Evolutionary conservation across 2,113 vertebrate genomes (phyloP), one percentile per base, ranked within the genome.

Genomic region (Lasiurus borealis): DNA sequence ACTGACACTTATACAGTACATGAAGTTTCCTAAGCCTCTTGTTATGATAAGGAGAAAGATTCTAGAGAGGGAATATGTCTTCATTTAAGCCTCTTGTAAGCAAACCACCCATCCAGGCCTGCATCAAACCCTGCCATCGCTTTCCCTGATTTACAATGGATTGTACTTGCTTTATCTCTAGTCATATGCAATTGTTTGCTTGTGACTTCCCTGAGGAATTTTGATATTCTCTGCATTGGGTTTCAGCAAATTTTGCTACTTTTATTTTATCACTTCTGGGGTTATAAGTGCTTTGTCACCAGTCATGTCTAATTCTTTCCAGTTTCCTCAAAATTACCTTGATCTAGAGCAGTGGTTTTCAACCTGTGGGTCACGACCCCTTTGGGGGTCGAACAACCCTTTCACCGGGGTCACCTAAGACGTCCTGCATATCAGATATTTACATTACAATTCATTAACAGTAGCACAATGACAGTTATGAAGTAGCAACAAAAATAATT

Each of bases 211-310:
- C 54, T 27, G 1, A 85, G 19, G 13, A 94, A 8, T 11, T 50
- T 52, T n/a, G 31, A 46, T 48, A 36, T 52, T 68, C 48, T 83
- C 69, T 71, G 15, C 3, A 13, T 73, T 73, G 18, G 11, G 27
- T 91, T 59, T 80, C 84, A 34, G 29, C 14, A 82, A 86, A 34
- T 29, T 48, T 78, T 48, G 14, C 73, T 84, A 64, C 31, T 76
- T 92, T n/a, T 46, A 25, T 44, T 13, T 18, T 46, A 76, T 76
- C 10, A 91, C 13, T 52, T 81, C 57, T 87, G 72, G 15, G 10
- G 66, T 90, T 84, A 62, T 46, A 83, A 75, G 54, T 25, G 44
- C 44, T 96, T 86, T 80, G 52, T 94, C 62, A 59, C 40, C 66
- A 84, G 4, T 36, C 2, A 10, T 23, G 13, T 46, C 31, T 23